Conservation (phyloP, 2,797 vertebrate genomes). For the Enteromius fasciolatus region DNA sequence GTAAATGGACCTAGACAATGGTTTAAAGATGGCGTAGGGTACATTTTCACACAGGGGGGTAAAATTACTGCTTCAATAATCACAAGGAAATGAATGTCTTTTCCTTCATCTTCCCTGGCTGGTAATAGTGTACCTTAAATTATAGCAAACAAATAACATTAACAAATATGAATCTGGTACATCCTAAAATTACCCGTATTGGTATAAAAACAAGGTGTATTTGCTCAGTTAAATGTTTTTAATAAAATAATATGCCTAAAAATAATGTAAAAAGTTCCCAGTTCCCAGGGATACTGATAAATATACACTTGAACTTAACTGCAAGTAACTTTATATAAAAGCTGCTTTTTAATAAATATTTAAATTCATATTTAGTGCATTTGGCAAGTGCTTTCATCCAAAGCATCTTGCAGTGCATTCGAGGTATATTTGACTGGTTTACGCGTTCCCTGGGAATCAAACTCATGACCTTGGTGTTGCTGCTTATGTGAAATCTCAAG, state of each 20-base stretch:
- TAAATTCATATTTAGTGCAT: background rate
- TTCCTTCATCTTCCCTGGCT: background rate
- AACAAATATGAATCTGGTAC: background rate
- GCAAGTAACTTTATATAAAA: slow-evolving; percentile 7
- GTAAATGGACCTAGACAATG: background rate
- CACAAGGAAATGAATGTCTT: background rate
- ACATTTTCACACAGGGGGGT: background rate
- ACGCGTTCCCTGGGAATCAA: background rate
- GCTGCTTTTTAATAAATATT: background rate
- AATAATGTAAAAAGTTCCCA: too few relatives aligned
- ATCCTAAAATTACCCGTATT: background rate
- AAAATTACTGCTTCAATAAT: background rate
- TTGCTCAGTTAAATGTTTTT: background rate
- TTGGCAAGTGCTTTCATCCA: slow-evolving; percentile 8
- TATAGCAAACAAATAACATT: background rate
- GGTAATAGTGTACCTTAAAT: background rate
- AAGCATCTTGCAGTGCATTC: background rate
- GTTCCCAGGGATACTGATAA: too few relatives aligned
- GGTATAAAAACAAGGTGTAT: too few relatives aligned
- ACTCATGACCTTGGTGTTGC: background rate
- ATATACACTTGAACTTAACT: background rate
- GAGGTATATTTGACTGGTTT: background rate
- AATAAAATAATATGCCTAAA: background rate
- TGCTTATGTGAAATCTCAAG: background rate
- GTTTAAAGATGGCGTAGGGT: background rate